These are phyloP conservation scores for Apolygus lucorum DNA, from an alignment of 1,140 invertebrate genomes.

Conservation along the genomic window DNA sequence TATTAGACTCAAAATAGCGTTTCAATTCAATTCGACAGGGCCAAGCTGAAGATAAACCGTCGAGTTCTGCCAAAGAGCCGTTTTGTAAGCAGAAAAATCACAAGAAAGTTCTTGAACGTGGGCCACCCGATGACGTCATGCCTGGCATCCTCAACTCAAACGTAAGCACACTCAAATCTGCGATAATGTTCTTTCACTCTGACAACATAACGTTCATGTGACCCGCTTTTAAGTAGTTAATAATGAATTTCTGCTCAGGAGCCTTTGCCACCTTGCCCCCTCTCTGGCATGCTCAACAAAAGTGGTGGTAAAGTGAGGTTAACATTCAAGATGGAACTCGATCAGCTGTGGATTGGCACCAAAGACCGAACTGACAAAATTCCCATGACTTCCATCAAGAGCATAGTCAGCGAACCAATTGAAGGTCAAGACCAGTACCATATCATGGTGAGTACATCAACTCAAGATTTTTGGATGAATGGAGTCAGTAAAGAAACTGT, in stretches of 20 bases:
- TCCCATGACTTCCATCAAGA: conserved; percentile 82
- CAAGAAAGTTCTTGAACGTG: conserved; percentile 82
- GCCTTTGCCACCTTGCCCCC: conserved; percentile 66
- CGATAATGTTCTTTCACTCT: not conserved
- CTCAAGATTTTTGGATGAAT: too few species aligned
- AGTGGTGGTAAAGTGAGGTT: conserved; percentile 84
- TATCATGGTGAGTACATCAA: conserved; percentile 80
- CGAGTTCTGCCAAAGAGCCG: conserved; percentile 59
- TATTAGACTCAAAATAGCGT: too few species aligned
- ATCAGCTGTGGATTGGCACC: conserved; percentile 88
- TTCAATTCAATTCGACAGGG: conserved; percentile 38
- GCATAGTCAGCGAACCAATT: conserved; percentile 73
- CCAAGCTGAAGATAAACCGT: conserved; percentile 45
- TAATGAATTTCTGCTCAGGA: conserved; percentile 51
- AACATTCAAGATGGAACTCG: conserved; percentile 85
- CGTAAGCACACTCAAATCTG: conserved; percentile 40
- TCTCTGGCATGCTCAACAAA: conserved; percentile 87
- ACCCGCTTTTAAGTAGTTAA: too few species aligned
- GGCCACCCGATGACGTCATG: conserved; percentile 81
- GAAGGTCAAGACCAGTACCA: conserved; percentile 88
- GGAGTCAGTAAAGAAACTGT: too few species aligned
- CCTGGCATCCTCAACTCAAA: conserved; percentile 74
- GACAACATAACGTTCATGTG: too few species aligned
- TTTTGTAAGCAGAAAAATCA: conserved; percentile 78
- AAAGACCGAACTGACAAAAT: conserved; percentile 91